phyloP scores from a whole-genome alignment of 2,888 invertebrate genomes.

The Plemyria rubiginata region DNA sequence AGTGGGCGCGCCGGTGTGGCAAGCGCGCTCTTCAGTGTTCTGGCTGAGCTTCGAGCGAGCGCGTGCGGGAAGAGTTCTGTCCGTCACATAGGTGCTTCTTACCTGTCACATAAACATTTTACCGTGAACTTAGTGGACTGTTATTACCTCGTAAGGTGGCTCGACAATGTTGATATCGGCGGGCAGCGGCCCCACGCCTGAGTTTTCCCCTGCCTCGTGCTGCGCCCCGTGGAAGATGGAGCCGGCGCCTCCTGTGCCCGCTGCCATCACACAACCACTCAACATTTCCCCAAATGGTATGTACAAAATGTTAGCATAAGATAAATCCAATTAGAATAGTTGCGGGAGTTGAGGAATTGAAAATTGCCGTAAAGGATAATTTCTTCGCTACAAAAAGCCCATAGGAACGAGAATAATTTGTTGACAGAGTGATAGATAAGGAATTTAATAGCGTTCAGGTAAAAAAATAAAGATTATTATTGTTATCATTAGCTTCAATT shows the following conservation, averaged over 20 bases:
- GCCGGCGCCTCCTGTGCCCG: slow-evolving; percentile 81
- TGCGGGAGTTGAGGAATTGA: not conserved
- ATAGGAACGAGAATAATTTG: too few relatives aligned
- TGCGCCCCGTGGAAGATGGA: slow-evolving; percentile 88
- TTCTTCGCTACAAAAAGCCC: too few relatives aligned
- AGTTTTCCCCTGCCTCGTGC: slow-evolving; percentile 84
- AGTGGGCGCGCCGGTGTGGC: slow-evolving; percentile 81
- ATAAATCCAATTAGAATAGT: not conserved
- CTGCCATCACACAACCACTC: slow-evolving; percentile 76
- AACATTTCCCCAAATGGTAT: slow-evolving; percentile 86
- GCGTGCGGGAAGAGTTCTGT: slow-evolving; percentile 73
- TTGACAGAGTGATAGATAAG: too few relatives aligned
- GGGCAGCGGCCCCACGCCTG: slow-evolving; percentile 85
- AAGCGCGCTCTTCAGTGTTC: slow-evolving; percentile 85
- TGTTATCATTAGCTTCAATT: too few relatives aligned
- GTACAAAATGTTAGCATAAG: slow-evolving; percentile 32
- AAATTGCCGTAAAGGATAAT: not conserved
- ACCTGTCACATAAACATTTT: slow-evolving; percentile 45
- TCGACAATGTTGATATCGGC: slow-evolving; percentile 88
- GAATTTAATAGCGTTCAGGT: too few relatives aligned
- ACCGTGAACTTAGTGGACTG: slow-evolving; percentile 67
- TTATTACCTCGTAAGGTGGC: slow-evolving; percentile 58
- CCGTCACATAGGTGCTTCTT: slow-evolving; percentile 59
- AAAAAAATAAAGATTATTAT: too few relatives aligned
- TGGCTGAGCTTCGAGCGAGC: slow-evolving; percentile 83